Evolutionary conservation across 2,888 invertebrate species (phyloP).

Genomic region (Noctua janthina): DNA sequence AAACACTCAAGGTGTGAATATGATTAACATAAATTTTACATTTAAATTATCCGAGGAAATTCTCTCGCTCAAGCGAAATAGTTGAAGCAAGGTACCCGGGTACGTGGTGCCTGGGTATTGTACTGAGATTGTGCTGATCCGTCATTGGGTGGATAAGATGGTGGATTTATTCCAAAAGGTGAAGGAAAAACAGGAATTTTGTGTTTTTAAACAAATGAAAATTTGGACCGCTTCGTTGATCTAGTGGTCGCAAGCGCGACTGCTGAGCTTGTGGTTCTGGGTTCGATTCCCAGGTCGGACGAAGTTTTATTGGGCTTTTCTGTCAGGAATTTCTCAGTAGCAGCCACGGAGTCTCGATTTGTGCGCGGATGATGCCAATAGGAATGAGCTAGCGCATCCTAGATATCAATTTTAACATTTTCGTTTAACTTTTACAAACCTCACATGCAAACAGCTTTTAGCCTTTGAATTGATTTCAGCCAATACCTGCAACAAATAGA

Average conservation of each 20-base stretch:
- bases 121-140: conserved; percentile 36
- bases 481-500: conserved; percentile 61
- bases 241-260: too few relatives aligned
- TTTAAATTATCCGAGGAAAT: conserved; percentile 78
- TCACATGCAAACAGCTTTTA: conserved; percentile 26
- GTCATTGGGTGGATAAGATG: not conserved
- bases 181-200: not conserved
- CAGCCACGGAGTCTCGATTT: too few relatives aligned
- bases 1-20: conserved; percentile 80
- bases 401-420: not conserved
- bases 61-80: conserved; percentile 53
- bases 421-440: not conserved
- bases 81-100: conserved; percentile 42
- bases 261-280: too few relatives aligned
- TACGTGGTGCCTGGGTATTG: conserved; percentile 46
- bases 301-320: too few relatives aligned
- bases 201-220: not conserved
- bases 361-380: too few relatives aligned
- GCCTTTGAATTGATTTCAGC: conserved; percentile 21
- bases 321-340: too few relatives aligned
- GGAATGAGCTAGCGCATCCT: too few relatives aligned
- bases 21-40: conserved; percentile 83
- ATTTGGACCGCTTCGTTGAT: not conserved
- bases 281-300: too few relatives aligned
- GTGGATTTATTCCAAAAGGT: not conserved